phyloP scores from a whole-genome alignment of 2,888 invertebrate species.

The Platynereis dumerilii region DNA sequence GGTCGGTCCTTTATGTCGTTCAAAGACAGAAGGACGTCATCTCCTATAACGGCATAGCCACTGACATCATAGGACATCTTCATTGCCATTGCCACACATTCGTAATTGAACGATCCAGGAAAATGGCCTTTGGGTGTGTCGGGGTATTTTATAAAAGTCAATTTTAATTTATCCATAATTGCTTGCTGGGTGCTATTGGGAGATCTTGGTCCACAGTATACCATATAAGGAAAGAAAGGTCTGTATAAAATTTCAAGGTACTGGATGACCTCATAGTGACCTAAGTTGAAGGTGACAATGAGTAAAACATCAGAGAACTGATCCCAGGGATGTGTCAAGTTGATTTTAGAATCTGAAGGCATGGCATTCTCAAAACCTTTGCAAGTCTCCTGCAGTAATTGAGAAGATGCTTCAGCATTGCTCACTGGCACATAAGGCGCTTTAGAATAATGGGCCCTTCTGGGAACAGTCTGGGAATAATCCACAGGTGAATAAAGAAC shows the following conservation, averaged over 20 bases:
- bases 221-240: constrained; percentile 35
- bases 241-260: constrained; percentile 36
- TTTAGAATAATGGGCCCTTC: not conserved
- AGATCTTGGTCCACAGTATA: constrained; percentile 37
- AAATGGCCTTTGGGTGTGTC: constrained; percentile 26
- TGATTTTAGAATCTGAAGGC: constrained; percentile 3
- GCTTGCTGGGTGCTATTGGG: constrained; percentile 14
- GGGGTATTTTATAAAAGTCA: constrained; percentile 33
- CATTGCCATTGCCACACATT: constrained; percentile 31
- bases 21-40: constrained; percentile 34
- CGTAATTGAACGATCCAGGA: constrained; percentile 36
- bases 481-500: no score
- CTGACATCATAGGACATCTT: constrained; percentile 26
- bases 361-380: not conserved
- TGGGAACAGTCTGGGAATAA: no score
- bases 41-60: constrained; percentile 35
- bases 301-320: constrained; percentile 30
- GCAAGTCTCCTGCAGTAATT: not conserved
- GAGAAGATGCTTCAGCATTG: not conserved
- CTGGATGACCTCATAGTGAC: constrained; percentile 36
- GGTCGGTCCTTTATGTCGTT: constrained; percentile 14
- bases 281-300: constrained; percentile 34
- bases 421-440: not conserved
- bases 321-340: constrained; percentile 28
- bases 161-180: constrained; percentile 18